Evolutionary conservation across 2,797 vertebrate genomes (phyloP), one percentile per base, ranked within the genome.

Genomic region (Coendou prehensilis): DNA sequence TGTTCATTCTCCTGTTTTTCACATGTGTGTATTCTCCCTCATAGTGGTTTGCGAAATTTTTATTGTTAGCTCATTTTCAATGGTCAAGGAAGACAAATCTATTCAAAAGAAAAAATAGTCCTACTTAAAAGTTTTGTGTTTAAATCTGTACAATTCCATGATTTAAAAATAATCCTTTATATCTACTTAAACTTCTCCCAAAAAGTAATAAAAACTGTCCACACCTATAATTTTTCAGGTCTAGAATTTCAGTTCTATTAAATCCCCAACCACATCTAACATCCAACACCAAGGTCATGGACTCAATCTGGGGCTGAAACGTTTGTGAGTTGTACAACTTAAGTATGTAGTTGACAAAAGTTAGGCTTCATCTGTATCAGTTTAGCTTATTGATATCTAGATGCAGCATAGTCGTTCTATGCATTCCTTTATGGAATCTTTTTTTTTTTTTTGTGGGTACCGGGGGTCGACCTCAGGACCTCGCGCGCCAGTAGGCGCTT

Each of bases 121-220:
- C 23, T 63, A 83, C 2, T 37, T 30, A 91, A n/a, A 71, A 85
- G 41, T 80, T 41, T 56, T 80, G 26, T 80, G 10, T 80, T 64
- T 92, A 63, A 10, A 57, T 96, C 33, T 20, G 85, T 0, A 82
- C 41, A 47, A 73, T 33, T 64, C 9, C 56, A 83, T 33, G 20
- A 8, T 64, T 92, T 73, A 47, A 6, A 89, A 96, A 80, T 57
- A 80, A 85, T 85, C 56, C 3, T 33, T 85, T 85, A 26, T 75
- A 81, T 89, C 64, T 64, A 67, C 23, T 73, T 50, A 57, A 75
- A 86, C 85, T 57, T 69, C 61, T 13, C 75, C 6, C 28, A 76
- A 86, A 67, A 81, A 11, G 4, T 41, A 75, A 81, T 85, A 67
- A 69, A 79, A 85, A 37, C 33, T 33, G 54, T 26, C 20, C 11